Conservation (phyloP, 2,113 vertebrate species). For the Nematolebias whitei region DNA sequence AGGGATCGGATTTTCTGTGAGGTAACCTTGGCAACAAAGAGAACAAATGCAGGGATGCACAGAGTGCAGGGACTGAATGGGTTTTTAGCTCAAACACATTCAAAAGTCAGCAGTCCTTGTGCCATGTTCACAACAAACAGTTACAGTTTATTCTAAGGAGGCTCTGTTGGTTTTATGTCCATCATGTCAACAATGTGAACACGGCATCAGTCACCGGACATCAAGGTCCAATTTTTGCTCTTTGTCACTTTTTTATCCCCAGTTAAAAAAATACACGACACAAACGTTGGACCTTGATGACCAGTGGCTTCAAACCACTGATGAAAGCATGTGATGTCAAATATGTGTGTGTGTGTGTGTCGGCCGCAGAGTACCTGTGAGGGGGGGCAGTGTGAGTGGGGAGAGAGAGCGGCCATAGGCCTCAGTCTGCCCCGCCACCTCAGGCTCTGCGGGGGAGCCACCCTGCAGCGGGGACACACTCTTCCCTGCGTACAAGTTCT, state of each 20-base stretch:
- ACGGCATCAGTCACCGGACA: constrained; percentile 27
- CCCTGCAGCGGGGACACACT: constrained; percentile 69
- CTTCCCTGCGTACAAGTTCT: constrained; percentile 87
- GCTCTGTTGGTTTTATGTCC: not conserved
- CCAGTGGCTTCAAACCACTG: constrained; percentile 10
- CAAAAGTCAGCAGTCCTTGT: constrained; percentile 10
- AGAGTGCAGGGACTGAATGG: constrained; percentile 23
- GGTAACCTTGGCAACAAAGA: constrained; percentile 41
- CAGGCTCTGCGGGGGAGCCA: constrained; percentile 79
- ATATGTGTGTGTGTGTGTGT: constrained; percentile 20
- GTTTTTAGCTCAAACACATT: constrained; percentile 15
- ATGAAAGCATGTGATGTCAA: constrained; percentile 26
- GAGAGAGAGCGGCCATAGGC: constrained; percentile 81
- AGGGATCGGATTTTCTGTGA: constrained; percentile 14
- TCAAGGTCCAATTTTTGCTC: not conserved
- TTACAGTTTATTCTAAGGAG: not conserved
- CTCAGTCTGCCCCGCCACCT: constrained; percentile 75
- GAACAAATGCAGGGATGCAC: constrained; percentile 9
- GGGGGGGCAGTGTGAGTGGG: constrained; percentile 77
- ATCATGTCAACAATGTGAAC: constrained; percentile 12
- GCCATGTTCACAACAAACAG: constrained; percentile 27
- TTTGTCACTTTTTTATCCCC: not conserved
- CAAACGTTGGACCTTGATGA: not conserved
- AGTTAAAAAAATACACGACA: not conserved
- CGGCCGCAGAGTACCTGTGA: constrained; percentile 74